Evolutionary conservation across 1,140 invertebrate genomes (phyloP), one percentile per base, ranked within the genome.

Genomic region (Drosophila sulfurigaster): DNA sequence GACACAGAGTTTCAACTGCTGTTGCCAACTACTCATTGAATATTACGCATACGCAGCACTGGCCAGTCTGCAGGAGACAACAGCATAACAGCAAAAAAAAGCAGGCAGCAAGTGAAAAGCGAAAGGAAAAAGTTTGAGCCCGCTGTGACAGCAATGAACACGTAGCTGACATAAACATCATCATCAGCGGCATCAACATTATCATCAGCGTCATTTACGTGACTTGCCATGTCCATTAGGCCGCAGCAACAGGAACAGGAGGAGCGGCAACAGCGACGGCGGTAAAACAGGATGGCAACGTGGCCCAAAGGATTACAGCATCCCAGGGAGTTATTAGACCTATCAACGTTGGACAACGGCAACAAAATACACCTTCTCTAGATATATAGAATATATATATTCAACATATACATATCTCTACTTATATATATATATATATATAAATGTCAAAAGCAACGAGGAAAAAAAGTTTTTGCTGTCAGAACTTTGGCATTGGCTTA

Each of bases 251-350:
- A 74, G 57, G 41, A 16, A 15, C 41, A 46, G 20, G 20, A 25
- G 20, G 20, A 25, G 20, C 20, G 20, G 4, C 20, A 25, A 25
- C 20, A 25, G 20, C 20, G 20, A 25, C 20, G 20, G 20, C 20
- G 20, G 20, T 25, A 25, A 25, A 30, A 46, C 13, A 32, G 54
- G 58, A 45, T 15, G 73, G 54, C 66, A 54, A 78, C 77, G 62
- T 52, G 67, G 45, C 83, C 83, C 83, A 87, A 87, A 87, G 83
- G 83, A 87, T 80, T 83, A 87, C 83, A 78, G 77, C 83, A 58
- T 60, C 83, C 82, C 72, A 72, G 83, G 79, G 83, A 87, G 83
- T 87, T 88, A 87, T 88, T 87, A 87, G 83, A 83, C 83, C 83
- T 88, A 87, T 87, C 83, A 87, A 68, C 80, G 78, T 69, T 74